Evolutionary conservation across 2,888 invertebrate species (phyloP).

Genomic region (Patella ulyssiponensis): DNA sequence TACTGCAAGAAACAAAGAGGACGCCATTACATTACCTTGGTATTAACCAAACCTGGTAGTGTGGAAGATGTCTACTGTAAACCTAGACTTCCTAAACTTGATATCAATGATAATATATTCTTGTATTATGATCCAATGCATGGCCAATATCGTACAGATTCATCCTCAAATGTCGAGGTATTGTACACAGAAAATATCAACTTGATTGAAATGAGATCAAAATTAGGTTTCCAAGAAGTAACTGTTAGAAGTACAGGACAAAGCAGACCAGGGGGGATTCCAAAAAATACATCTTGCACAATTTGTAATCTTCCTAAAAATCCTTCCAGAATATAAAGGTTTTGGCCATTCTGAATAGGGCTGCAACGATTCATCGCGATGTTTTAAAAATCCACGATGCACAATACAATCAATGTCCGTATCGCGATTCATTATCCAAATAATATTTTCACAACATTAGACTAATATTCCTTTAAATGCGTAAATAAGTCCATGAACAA

Average conservation of each 20-base stretch:
- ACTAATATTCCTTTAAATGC: no score
- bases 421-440: no score
- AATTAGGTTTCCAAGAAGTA: not conserved
- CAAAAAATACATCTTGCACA: not conserved
- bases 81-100: constrained; percentile 24
- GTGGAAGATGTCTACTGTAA: constrained; percentile 32
- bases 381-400: no score
- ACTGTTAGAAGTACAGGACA: not conserved
- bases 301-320: not conserved
- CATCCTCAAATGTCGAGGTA: not conserved
- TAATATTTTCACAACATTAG: no score
- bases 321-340: no score
- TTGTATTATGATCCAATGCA: constrained; percentile 15
- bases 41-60: constrained; percentile 40
- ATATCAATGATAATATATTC: constrained; percentile 34
- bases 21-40: constrained; percentile 66
- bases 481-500: no score
- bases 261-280: not conserved
- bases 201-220: not conserved
- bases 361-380: no score
- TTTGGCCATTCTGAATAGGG: no score
- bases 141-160: not conserved
- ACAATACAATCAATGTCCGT: no score
- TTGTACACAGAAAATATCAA: not conserved
- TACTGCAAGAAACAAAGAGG: constrained; percentile 61